Conservation (phyloP, 2,797 vertebrate genomes). For the Oophaga sylvatica region DNA sequence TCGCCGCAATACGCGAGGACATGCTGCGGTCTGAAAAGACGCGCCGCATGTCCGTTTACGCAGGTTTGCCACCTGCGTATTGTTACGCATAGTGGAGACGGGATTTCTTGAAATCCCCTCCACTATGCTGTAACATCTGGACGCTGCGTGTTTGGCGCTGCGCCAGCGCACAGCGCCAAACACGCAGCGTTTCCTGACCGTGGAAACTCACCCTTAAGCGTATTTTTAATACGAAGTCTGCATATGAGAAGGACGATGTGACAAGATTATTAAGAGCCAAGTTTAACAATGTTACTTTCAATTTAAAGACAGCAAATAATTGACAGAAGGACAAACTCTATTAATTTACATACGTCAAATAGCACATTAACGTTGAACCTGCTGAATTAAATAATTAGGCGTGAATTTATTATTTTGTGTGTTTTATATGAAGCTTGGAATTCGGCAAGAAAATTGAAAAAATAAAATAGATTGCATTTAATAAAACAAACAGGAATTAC, state of each 20-base stretch:
- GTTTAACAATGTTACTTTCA: conserved; percentile 5
- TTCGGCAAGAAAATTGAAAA: background rate
- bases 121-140: too few species aligned
- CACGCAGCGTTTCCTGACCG: too few species aligned
- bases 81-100: too few species aligned
- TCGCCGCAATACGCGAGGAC: too few species aligned
- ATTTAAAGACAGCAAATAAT: conserved; percentile 23
- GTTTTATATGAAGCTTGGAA: background rate
- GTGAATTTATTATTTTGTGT: background rate
- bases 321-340: conserved; percentile 22
- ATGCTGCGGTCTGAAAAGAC: too few species aligned
- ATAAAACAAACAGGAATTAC: background rate
- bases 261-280: conserved; percentile 28
- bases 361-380: conserved; percentile 5
- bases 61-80: too few species aligned
- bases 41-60: too few species aligned
- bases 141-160: too few species aligned
- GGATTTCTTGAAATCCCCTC: too few species aligned
- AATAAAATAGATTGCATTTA: background rate
- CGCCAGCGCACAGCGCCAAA: too few species aligned
- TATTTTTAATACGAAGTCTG: conserved; percentile 3
- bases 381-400: background rate
- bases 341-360: conserved; percentile 14
- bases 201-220: too few species aligned
- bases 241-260: background rate